Percentiles rank a stretch among this genome's conserved stretches.
Conservation (phyloP, 2,888 invertebrate genomes). For the Drosophila gaucha region DNA sequence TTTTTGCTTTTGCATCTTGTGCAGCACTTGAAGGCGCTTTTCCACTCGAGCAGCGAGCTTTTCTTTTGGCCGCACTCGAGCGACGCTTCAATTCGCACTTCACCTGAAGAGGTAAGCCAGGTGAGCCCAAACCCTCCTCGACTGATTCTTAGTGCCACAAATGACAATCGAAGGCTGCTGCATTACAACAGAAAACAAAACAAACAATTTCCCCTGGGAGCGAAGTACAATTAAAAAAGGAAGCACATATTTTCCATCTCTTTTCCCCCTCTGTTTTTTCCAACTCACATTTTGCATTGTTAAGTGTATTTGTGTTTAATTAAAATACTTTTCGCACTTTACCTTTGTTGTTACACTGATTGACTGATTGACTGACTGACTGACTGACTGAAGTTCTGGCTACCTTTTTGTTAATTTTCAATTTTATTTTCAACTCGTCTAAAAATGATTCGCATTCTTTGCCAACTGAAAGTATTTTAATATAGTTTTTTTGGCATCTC, state of each 20-base stretch:
- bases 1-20: conserved; percentile 47
- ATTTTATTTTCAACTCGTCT: conserved; percentile 17
- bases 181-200: conserved; percentile 20
- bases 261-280: not conserved
- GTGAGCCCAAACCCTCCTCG: not conserved
- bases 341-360: conserved; percentile 38
- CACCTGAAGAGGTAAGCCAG: conserved; percentile 59
- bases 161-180: conserved; percentile 70
- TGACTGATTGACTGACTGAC: conserved; percentile 38
- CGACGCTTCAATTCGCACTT: conserved; percentile 78
- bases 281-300: conserved; percentile 34
- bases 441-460: conserved; percentile 56
- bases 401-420: not conserved
- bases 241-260: conserved; percentile 10
- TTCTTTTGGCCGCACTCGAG: conserved; percentile 74
- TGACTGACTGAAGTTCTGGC: conserved; percentile 34
- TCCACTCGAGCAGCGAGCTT: conserved; percentile 66
- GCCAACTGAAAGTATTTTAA: conserved; percentile 55
- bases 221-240: conserved; percentile 40
- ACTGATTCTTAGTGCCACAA: conserved; percentile 33
- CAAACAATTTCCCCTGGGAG: conserved; percentile 7
- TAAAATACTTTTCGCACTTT: conserved; percentile 70
- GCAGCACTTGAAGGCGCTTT: conserved; percentile 52
- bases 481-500: conserved; percentile 47
- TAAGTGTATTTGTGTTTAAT: conserved; percentile 69